These are phyloP conservation scores for Sepiola atlantica DNA, from an alignment of 2,888 invertebrate species.

Conservation along the genomic window DNA sequence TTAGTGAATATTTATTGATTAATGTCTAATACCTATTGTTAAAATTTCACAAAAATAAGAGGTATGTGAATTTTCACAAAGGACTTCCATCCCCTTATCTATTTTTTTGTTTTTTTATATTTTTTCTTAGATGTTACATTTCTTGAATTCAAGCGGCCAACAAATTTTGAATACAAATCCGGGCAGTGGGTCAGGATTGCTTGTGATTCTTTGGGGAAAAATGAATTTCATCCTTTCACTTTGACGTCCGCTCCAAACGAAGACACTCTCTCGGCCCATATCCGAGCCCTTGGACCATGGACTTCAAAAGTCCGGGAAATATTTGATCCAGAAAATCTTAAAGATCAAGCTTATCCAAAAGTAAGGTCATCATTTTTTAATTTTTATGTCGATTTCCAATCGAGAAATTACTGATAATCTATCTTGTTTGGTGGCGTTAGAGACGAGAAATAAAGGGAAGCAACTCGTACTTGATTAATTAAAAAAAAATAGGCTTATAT, in stretches of 20 bases:
- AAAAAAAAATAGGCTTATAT: no score
- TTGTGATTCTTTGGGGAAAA: conserved; percentile 77
- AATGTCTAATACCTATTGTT: no score
- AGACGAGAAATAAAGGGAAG: no score
- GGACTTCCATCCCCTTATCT: background rate
- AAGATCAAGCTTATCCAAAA: conserved; percentile 71
- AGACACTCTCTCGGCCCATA: conserved; percentile 71
- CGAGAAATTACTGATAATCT: background rate
- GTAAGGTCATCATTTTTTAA: conserved; percentile 54
- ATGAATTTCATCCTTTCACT: conserved; percentile 74
- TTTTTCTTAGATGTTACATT: conserved; percentile 78
- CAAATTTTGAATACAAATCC: conserved; percentile 80
- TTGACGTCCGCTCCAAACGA: conserved; percentile 75
- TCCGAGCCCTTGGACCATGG: conserved; percentile 73
- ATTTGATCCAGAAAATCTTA: conserved; percentile 65
- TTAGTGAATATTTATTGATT: no score
- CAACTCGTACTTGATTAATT: no score
- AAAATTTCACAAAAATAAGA: no score
- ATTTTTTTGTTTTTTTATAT: conserved; percentile 49
- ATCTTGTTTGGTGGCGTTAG: no score
- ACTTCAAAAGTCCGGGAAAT: conserved; percentile 71
- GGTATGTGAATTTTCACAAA: background rate
- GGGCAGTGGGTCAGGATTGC: conserved; percentile 82
- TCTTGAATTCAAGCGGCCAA: conserved; percentile 79
- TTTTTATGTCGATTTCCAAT: background rate